A percentile compares a stretch with the other conserved stretches of the same genome.
Conservation (phyloP, 2,797 vertebrate species). For the Corythornis leucogaster region DNA sequence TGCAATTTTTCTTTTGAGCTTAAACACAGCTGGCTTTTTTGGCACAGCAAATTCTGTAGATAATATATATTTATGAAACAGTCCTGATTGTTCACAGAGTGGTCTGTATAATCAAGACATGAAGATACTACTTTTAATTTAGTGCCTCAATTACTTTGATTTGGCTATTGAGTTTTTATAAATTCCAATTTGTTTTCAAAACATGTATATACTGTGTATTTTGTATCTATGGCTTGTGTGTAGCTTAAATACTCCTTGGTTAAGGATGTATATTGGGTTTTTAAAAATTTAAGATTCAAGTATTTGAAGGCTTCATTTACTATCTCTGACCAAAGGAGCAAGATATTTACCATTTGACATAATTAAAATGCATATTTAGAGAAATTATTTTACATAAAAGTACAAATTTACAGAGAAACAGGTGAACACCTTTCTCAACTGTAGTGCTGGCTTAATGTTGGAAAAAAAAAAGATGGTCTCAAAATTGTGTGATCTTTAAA, state of each 20-base stretch:
- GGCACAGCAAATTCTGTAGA: conserved; percentile 78
- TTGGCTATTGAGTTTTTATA: conserved; percentile 78
- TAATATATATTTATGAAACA: conserved; percentile 82
- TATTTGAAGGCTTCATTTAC: conserved; percentile 61
- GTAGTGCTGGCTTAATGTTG: conserved; percentile 26
- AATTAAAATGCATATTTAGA: conserved; percentile 62
- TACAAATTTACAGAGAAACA: conserved; percentile 12
- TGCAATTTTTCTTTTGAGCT: conserved; percentile 77
- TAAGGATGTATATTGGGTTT: conserved; percentile 71
- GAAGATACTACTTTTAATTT: conserved; percentile 76
- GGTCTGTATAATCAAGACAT: conserved; percentile 73
- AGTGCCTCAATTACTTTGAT: conserved; percentile 78
- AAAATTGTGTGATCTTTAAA: conserved; percentile 64
- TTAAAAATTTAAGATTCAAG: conserved; percentile 53
- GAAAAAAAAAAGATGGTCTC: conserved; percentile 29
- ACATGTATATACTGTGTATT: conserved; percentile 71
- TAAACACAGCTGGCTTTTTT: conserved; percentile 72
- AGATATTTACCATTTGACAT: conserved; percentile 55
- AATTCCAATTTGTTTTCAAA: conserved; percentile 74
- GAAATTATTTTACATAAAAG: conserved; percentile 71
- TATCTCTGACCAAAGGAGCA: conserved; percentile 73
- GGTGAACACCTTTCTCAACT: conserved; percentile 20
- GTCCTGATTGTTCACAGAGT: conserved; percentile 76
- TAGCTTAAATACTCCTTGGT: conserved; percentile 67
- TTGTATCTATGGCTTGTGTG: conserved; percentile 63